A percentile compares a stretch with the other conserved stretches of the same genome.
phyloP scores from a whole-genome alignment of 2,888 invertebrate species.

The Nymphalis polychloros region DNA sequence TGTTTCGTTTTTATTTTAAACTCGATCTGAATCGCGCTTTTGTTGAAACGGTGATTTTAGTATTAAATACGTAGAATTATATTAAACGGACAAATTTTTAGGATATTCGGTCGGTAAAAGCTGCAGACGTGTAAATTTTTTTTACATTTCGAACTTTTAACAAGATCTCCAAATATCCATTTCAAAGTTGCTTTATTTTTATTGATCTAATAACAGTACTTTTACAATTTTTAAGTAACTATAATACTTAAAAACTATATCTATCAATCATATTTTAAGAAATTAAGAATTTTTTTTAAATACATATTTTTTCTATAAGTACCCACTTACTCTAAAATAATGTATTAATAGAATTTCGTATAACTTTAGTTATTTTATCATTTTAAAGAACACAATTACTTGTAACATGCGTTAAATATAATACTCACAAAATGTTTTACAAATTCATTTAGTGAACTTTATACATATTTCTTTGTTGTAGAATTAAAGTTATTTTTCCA shows the following conservation, averaged over 20 bases:
- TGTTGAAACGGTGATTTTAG: conserved; percentile 27
- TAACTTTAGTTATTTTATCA: neutral
- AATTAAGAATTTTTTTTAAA: neutral
- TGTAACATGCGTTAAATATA: neutral
- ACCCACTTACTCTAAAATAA: neutral
- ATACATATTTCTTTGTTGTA: conserved; percentile 2
- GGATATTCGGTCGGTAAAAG: neutral
- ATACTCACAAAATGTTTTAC: neutral
- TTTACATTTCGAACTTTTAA: neutral
- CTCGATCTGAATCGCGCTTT: conserved; percentile 24
- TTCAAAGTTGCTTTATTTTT: neutral
- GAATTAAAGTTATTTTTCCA: neutral
- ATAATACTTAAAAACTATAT: neutral
- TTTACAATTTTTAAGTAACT: neutral
- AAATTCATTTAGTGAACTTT: neutral
- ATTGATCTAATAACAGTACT: neutral
- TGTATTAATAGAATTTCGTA: neutral
- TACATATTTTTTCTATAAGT: neutral
- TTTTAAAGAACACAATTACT: neutral
- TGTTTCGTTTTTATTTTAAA: conserved; percentile 25
- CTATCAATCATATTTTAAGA: neutral
- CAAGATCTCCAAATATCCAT: too few species aligned
- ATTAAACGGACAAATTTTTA: neutral
- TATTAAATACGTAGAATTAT: conserved; percentile 24
- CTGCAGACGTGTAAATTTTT: neutral